Conservation (phyloP, 2,888 invertebrate species). For the Cordilura impudica region DNA sequence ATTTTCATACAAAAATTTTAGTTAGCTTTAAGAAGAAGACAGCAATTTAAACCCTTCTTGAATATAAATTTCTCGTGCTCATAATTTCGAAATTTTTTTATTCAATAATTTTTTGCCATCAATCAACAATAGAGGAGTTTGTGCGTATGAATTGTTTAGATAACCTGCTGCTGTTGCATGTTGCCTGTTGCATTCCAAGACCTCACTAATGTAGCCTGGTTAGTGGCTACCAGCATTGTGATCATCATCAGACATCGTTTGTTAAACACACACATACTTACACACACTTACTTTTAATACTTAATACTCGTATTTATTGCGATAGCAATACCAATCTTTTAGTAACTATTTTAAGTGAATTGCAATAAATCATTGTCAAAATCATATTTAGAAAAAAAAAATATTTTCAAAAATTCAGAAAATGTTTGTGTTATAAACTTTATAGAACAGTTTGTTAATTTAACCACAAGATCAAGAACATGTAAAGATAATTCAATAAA, state of each 20-base stretch:
- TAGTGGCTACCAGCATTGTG: background rate
- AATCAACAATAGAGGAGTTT: background rate
- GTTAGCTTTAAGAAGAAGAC: background rate
- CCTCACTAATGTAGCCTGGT: background rate
- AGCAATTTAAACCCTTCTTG: background rate
- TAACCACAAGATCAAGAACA: background rate
- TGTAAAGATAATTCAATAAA: background rate
- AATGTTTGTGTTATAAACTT: background rate
- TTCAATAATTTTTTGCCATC: too few species aligned
- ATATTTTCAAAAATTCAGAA: conserved; percentile 12
- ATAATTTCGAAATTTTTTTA: too few species aligned
- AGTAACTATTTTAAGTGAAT: conserved; percentile 13
- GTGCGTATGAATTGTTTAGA: background rate
- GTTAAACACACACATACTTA: background rate
- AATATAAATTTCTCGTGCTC: background rate
- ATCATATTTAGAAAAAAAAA: conserved; percentile 13
- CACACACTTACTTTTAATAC: too few species aligned
- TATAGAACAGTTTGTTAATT: background rate
- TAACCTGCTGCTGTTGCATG: background rate
- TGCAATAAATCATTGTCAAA: conserved; percentile 52
- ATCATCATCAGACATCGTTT: background rate
- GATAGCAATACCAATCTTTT: background rate
- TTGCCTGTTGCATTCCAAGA: background rate
- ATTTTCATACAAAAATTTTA: background rate
- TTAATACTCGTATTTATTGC: background rate